phyloP scores from a whole-genome alignment of 1,140 invertebrate genomes.

The Temnothorax curvispinosus region DNA sequence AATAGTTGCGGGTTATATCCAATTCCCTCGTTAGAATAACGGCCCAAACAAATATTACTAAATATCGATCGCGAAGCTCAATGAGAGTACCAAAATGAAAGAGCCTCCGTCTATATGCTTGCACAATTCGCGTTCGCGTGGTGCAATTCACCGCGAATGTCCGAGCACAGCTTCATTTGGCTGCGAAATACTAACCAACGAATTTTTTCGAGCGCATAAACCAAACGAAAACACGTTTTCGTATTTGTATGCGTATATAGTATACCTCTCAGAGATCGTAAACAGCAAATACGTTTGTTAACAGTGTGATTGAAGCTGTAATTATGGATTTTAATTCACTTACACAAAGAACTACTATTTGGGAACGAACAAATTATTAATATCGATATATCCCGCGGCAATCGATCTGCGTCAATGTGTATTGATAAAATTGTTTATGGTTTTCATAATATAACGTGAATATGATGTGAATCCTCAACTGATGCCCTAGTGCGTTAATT shows the following conservation, averaged over 20 bases:
- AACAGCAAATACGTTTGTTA: not conserved
- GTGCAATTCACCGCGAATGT: slow-evolving; percentile 1
- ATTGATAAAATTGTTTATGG: not conserved
- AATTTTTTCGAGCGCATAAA: not conserved
- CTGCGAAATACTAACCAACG: slow-evolving; percentile 19
- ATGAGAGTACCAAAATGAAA: slow-evolving; percentile 45
- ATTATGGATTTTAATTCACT: slow-evolving; percentile 34
- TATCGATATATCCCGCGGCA: not conserved
- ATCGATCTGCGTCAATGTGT: not conserved
- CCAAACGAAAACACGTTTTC: not conserved
- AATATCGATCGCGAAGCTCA: slow-evolving; percentile 45
- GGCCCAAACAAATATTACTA: slow-evolving; percentile 53
- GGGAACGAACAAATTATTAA: not conserved
- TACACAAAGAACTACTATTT: not conserved
- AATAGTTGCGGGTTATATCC: slow-evolving; percentile 9
- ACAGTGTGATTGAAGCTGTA: not conserved
- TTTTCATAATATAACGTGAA: slow-evolving; percentile 5
- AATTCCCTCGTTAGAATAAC: not conserved
- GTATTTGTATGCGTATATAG: not conserved
- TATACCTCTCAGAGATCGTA: not conserved
- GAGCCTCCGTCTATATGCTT: not conserved
- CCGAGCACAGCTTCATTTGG: slow-evolving; percentile 33
- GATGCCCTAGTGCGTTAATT: not conserved
- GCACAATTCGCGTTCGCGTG: slow-evolving; percentile 29
- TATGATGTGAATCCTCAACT: not conserved